Conservation (phyloP, 2,888 invertebrate genomes). For the Ophonus ardosiacus region DNA sequence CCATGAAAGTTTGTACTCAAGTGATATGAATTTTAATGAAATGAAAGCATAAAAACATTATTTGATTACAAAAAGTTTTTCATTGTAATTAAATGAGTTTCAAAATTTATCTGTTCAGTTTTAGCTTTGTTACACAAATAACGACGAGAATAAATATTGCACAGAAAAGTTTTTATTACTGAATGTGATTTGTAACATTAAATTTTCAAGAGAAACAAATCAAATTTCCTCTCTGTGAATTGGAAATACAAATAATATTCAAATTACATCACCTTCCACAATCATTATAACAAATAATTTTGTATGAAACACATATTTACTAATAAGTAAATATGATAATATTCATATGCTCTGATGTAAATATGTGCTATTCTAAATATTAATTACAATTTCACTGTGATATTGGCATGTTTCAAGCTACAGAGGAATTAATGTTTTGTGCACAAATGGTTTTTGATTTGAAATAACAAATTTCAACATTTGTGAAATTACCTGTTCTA, state of each 20-base stretch:
- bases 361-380: neutral
- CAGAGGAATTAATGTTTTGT: no score
- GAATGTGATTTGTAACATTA: neutral
- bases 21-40: constrained; percentile 33
- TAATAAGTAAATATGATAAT: neutral
- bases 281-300: neutral
- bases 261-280: neutral
- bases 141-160: neutral
- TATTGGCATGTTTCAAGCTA: neutral
- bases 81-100: constrained; percentile 7
- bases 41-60: constrained; percentile 38
- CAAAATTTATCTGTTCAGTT: constrained; percentile 11
- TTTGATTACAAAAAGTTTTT: constrained; percentile 32
- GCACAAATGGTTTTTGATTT: neutral
- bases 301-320: neutral
- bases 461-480: neutral
- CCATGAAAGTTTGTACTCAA: constrained; percentile 11
- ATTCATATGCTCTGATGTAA: neutral
- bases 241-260: neutral
- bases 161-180: neutral
- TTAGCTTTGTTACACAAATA: neutral
- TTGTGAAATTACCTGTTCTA: neutral
- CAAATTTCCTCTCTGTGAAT: neutral
- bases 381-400: neutral
- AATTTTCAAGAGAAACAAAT: neutral